Evolutionary conservation across 1,140 invertebrate species (phyloP), one percentile per base, ranked within the genome.

Genomic region (Samia ricini): DNA sequence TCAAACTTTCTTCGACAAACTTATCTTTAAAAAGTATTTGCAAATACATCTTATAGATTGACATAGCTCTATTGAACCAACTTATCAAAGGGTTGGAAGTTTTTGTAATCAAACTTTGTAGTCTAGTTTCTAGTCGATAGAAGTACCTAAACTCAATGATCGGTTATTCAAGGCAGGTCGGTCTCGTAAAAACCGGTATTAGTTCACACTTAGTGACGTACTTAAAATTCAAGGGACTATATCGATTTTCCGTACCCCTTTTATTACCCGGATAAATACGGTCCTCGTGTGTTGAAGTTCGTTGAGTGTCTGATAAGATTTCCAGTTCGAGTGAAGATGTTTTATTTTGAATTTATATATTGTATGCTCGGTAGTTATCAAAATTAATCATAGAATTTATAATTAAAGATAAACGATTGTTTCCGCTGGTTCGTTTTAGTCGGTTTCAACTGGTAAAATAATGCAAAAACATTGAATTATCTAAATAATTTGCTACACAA

Each of bases 111-210:
- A 42, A 12, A 42, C n/a, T 42, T n/a, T n/a, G n/a, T n/a, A n/a
- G n/a, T n/a, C 15, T 15, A 42, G 33, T 42, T 4, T 15, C 33
- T 42, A 3, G n/a, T 42, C 4, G 12, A 42, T 15, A 15, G 4
- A 7, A 12, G 33, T 42, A n/a, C n/a, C n/a, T n/a, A 42, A 12
- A 42, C 33, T 2, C 33, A 42, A 63, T 70, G 63, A 73, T 73
- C 56, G 36, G 18, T 61, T 65, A 74, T 74, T 74, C 72, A 18
- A 24, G 29, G 29, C 66, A 54, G 55, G 66, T 49, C 21, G 63
- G 51, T 64, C 69, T 71, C 69, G 72, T 74, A 74, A 74, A 74
- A 74, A 74, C 70, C 64, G 66, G 69, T 64, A 74, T 74, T 74
- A 74, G 69, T 74, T 71, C 72, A 69, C 72, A 74, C 72, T 74